Evolutionary conservation across 1,140 invertebrate genomes (phyloP), one percentile per base, ranked within the genome.

Genomic region (Aricia agestis): DNA sequence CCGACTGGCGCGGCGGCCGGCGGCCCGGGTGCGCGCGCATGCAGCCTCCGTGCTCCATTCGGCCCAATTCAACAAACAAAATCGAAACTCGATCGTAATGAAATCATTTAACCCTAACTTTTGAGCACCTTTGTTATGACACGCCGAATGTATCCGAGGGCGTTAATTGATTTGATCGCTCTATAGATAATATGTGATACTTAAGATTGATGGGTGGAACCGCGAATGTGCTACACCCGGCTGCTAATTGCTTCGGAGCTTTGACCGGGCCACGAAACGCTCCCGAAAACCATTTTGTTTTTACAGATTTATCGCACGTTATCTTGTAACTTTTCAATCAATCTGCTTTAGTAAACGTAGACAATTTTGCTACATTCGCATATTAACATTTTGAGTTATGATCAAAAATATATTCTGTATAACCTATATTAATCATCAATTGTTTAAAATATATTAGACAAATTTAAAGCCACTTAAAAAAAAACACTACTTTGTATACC

Each of bases 21-120:
- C 68, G 66, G 41, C 74, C 45, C 45, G 70, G 71, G 31, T 79
- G 87, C 88, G 86, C 84, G 82, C 89, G 86, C 89, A 88, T 75
- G 57, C 88, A 86, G 86, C 87, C 83, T 87, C 86, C 80, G 71
- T 73, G 77, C 78, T 83, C 82, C 78, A 78, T 72, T 83, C 83
- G 84, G 79, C 78, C 84, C 84, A 82, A 83, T 86, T 88, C 80
- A 78, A 76, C 82, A 80, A 78, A 82, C 80, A 80, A 86, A 84
- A 83, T 79, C 77, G 80, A 84, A 81, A 82, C 76, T 73, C 72
- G 76, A 79, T 77, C 72, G 75, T 78, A 80, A 73, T 69, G 65
- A 74, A 76, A 82, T 74, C 73, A 77, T 78, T 77, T 69, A 80
- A 78, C 72, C 74, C 65, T 67, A 70, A 71, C 69, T 57, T 72